phyloP scores from a whole-genome alignment of 1,140 invertebrate species.

The Anastrepha obliqua region DNA sequence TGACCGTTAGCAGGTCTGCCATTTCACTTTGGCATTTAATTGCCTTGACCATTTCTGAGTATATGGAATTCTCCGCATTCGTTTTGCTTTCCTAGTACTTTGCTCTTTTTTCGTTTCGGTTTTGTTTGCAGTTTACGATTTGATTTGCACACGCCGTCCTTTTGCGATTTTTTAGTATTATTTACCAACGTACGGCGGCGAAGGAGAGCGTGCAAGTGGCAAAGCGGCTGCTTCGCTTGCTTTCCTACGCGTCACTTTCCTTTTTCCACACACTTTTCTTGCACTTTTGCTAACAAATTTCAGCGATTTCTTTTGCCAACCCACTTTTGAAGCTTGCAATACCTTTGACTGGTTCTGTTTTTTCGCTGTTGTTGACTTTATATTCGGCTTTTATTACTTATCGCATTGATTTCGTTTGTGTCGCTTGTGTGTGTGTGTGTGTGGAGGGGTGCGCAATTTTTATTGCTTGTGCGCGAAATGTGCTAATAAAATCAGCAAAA shows the following conservation, averaged over 20 bases:
- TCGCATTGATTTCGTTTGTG: slow-evolving; percentile 4
- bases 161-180: not conserved
- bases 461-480: not conserved
- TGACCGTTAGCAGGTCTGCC: slow-evolving; percentile 16
- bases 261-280: not conserved
- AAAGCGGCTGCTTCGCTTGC: not conserved
- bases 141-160: slow-evolving; percentile 15
- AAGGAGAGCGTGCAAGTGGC: not conserved
- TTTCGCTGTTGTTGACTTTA: not conserved
- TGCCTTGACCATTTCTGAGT: slow-evolving; percentile 35
- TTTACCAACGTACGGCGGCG: not conserved
- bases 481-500: slow-evolving; percentile 16
- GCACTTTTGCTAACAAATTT: not conserved
- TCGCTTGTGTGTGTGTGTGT: not conserved
- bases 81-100: not conserved
- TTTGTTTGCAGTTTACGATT: slow-evolving; percentile 23
- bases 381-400: not conserved
- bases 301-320: not conserved
- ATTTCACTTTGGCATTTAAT: slow-evolving; percentile 17
- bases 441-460: not conserved
- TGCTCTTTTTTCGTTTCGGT: not conserved
- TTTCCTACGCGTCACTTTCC: slow-evolving; percentile 1
- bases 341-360: not conserved
- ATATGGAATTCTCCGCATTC: not conserved
- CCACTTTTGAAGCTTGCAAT: not conserved